Evolutionary conservation across 2,888 invertebrate species (phyloP), one percentile per base, ranked within the genome.

Genomic region (Eudasyphora cyanicolor): DNA sequence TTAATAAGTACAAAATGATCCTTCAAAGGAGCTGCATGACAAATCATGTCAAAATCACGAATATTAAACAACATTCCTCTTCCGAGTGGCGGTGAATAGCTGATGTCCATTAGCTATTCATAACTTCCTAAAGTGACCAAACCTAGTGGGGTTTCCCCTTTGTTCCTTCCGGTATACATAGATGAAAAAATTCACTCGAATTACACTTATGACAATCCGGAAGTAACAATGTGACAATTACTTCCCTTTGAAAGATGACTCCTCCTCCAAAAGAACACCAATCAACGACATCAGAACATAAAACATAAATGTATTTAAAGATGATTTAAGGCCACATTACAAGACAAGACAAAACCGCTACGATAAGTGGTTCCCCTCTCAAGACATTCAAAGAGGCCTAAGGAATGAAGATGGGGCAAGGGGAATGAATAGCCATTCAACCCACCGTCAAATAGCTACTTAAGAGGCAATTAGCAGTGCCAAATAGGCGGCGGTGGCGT

Each of bases 401-500:
- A 14, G 8, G 24, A 54, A 54, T 49, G 74, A 12, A 2, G 19
- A 17, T 19, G 7, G 45, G n/a, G 49, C 2, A 49, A 49, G 67
- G 51, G 60, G 76, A 78, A 70, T 57, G 49, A n/a, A n/a, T n/a
- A n/a, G n/a, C n/a, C n/a, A n/a, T n/a, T n/a, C n/a, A n/a, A 75
- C 67, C 71, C 54, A 24, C 42, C 42, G 38, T 8, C 60, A 42
- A 14, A 57, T 69, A 78, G 74, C 76, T 81, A 84, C 84, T 84
- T 84, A 84, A 84, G 76, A 81, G 81, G 51, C 84, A 84, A 84
- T 84, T 84, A 84, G 81, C 84, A 84, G 81, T 84, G 84, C 81
- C 84, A 81, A 84, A 84, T 84, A 78, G 83, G 71, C 83, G 77
- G 24, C 35, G 60, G 76, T 78, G 78, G 67, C 73, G 78, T 35